Conservation (phyloP, 1,140 invertebrate genomes). For the Ptiloglossa arizonensis region DNA sequence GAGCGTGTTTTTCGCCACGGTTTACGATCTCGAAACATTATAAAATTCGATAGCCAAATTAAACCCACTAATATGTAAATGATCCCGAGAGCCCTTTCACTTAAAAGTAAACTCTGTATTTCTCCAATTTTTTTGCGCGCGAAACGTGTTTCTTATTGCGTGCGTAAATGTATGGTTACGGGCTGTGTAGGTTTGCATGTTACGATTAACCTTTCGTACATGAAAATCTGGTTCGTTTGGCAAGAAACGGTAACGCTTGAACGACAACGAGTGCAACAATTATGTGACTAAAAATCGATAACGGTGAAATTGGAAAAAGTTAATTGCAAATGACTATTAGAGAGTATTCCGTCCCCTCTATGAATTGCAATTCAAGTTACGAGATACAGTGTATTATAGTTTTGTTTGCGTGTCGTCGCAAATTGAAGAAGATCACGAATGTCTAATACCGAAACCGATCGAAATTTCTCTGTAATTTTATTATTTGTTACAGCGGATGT, state of each 20-base stretch:
- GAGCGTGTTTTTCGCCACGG: constrained; percentile 21
- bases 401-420: too few relatives aligned
- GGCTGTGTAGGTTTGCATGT: neutral
- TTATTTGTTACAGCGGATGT: too few relatives aligned
- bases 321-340: neutral
- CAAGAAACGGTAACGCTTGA: constrained; percentile 4
- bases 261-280: constrained; percentile 1
- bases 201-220: neutral
- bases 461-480: too few relatives aligned
- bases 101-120: neutral
- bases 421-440: too few relatives aligned
- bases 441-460: too few relatives aligned
- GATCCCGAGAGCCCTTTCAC: constrained; percentile 11
- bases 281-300: neutral
- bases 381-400: too few relatives aligned
- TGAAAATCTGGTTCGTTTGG: constrained; percentile 12
- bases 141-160: neutral
- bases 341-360: constrained; percentile 7
- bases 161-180: too few relatives aligned
- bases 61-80: neutral
- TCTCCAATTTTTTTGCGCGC: neutral
- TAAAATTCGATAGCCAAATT: constrained; percentile 29
- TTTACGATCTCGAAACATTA: neutral
- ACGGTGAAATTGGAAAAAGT: constrained; percentile 16
- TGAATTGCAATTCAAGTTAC: neutral